Evolutionary conservation across 2,113 vertebrate genomes (phyloP), one percentile per base, ranked within the genome.

Genomic region (Lucifuga dentata): DNA sequence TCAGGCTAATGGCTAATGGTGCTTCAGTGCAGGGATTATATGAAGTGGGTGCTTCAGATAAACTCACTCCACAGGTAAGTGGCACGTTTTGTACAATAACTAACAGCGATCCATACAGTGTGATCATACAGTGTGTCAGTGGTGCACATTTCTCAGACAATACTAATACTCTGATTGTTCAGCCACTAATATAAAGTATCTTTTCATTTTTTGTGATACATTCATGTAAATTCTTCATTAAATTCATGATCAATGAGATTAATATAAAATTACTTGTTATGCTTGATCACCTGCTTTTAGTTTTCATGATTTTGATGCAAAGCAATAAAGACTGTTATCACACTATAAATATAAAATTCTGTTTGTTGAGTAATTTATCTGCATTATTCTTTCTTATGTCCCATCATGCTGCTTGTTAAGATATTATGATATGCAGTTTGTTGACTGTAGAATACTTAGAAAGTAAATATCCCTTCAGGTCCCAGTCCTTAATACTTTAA

Each of bases 31-130:
- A 63, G 38, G 68, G 72, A 69, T 76, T 64, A 29, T 55, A 10
- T 76, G 60, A 64, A 83, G 86, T 62, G 63, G 66, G 53, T 43
- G 3, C 51, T 62, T 66, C 20, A 77, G 45, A 39, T 52, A 50
- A 67, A 29, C n/a, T 20, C 46, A 41, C 79, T 80, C 40, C 16
- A 68, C 76, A 80, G 80, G 81, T 83, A 84, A 81, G 86, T 76
- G 70, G 48, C 32, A 20, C 15, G 38, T 55, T 21, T 24, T 29
- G 24, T 41, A 21, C 36, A 36, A 53, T 16, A 4, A 39, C 16
- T 12, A 39, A 45, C 15, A 61, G n/a, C n/a, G 5, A 15, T 8
- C 53, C 55, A 50, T n/a, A 58, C 33, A 12, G 8, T 39, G 24
- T 40, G 20, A 8, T 10, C 19, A 5, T 2, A n/a, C 8, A 19